phyloP scores from a whole-genome alignment of 2,888 invertebrate genomes.

The Macrophya alboannulata region DNA sequence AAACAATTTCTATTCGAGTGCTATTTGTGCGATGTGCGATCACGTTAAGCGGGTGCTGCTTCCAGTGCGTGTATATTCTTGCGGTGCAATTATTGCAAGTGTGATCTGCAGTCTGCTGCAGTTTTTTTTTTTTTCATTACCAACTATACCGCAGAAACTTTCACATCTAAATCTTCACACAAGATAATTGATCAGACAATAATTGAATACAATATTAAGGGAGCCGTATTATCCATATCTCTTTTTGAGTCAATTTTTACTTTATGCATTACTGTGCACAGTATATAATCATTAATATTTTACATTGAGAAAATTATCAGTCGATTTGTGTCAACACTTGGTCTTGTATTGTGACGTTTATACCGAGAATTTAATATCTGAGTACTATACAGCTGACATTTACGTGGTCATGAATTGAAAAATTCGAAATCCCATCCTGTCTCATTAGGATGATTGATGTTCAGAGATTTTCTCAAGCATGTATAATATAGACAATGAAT shows the following conservation, averaged over 20 bases:
- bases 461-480: background rate
- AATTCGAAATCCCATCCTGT: background rate
- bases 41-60: constrained; percentile 48
- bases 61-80: constrained; percentile 49
- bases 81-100: constrained; percentile 39
- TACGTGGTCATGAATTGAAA: background rate
- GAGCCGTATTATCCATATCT: background rate
- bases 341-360: background rate
- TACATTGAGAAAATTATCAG: background rate
- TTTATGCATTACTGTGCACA: background rate
- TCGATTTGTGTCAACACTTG: background rate
- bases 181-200: constrained; percentile 27
- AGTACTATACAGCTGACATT: background rate
- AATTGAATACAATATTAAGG: background rate
- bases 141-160: constrained; percentile 3
- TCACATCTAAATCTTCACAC: background rate
- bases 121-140: constrained; percentile 23
- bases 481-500: background rate
- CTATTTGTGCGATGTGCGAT: constrained; percentile 44
- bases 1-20: constrained; percentile 24
- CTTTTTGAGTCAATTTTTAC: background rate
- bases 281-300: background rate
- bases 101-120: constrained; percentile 34
- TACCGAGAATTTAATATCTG: background rate
- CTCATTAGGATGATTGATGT: background rate